phyloP scores from a whole-genome alignment of 92 coral and sea anemone genomes.

The Diadumene lineata region DNA sequence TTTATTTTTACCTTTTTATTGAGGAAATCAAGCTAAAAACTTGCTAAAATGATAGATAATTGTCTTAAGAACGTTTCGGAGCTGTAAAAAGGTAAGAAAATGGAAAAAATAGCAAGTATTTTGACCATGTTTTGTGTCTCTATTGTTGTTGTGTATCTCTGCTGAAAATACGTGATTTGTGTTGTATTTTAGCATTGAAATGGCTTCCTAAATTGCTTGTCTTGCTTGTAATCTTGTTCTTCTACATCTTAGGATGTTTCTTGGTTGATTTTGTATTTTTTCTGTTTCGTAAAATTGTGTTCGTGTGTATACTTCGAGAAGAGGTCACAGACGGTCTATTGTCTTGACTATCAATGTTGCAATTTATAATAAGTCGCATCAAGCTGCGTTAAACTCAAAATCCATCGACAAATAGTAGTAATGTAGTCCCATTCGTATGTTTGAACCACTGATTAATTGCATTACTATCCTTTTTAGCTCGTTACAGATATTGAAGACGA shows the following conservation, averaged over 20 bases:
- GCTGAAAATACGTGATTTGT: neutral
- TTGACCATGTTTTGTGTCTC: neutral
- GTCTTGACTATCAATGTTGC: neutral
- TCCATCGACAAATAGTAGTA: neutral
- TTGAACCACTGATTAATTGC: neutral
- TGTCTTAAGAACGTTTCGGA: neutral
- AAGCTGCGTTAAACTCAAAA: neutral
- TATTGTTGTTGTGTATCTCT: neutral
- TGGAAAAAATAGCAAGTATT: neutral
- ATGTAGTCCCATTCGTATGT: neutral
- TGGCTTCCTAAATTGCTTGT: neutral
- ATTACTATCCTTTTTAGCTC: neutral
- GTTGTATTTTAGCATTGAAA: neutral
- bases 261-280: neutral
- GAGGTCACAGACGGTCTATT: neutral
- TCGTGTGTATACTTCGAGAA: neutral
- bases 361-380: neutral
- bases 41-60: neutral
- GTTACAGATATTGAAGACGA: neutral
- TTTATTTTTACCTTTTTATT: neutral
- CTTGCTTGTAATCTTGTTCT: neutral
- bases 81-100: constrained; percentile 7
- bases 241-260: neutral
- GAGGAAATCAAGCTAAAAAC: neutral
- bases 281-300: neutral